Evolutionary conservation across 2,113 vertebrate species (phyloP).

Genomic region (Rutilus rutilus): DNA sequence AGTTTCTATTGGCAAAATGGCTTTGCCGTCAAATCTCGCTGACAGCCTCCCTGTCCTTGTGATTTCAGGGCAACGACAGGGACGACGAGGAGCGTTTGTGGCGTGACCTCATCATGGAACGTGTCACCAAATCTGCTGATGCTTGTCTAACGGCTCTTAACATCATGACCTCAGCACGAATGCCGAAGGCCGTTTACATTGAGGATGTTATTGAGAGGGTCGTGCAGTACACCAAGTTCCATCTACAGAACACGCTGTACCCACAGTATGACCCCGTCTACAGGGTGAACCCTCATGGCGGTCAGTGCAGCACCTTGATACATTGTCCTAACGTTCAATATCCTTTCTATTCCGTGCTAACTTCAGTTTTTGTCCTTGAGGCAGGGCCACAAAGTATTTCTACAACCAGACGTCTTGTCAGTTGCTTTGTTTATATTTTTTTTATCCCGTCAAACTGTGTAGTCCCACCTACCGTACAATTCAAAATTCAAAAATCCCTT

Average conservation of each 20-base stretch:
- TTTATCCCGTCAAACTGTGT: not conserved
- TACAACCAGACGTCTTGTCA: not conserved
- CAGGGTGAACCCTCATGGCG: constrained; percentile 88
- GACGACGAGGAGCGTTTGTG: constrained; percentile 96
- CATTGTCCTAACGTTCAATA: not conserved
- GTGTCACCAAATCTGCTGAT: constrained; percentile 97
- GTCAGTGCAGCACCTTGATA: constrained; percentile 70
- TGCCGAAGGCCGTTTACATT: constrained; percentile 98
- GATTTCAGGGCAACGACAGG: constrained; percentile 87
- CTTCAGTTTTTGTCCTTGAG: not conserved
- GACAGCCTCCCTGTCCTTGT: not conserved
- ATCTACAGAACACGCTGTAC: constrained; percentile 97
- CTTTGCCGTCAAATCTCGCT: not conserved
- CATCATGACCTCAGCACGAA: constrained; percentile 94
- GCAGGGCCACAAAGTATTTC: not conserved
- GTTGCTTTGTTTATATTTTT: not conserved
- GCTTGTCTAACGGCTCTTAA: constrained; percentile 95
- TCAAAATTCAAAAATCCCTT: not conserved
- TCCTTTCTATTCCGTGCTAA: not conserved
- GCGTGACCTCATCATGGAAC: constrained; percentile 97
- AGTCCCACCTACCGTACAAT: not conserved
- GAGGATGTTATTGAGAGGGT: constrained; percentile 97
- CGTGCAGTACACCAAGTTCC: constrained; percentile 97
- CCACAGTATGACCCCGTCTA: constrained; percentile 99
- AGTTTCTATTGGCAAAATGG: not conserved